Evolutionary conservation across 1,140 invertebrate species (phyloP).

Genomic region (Stegodyphus mimosarum): DNA sequence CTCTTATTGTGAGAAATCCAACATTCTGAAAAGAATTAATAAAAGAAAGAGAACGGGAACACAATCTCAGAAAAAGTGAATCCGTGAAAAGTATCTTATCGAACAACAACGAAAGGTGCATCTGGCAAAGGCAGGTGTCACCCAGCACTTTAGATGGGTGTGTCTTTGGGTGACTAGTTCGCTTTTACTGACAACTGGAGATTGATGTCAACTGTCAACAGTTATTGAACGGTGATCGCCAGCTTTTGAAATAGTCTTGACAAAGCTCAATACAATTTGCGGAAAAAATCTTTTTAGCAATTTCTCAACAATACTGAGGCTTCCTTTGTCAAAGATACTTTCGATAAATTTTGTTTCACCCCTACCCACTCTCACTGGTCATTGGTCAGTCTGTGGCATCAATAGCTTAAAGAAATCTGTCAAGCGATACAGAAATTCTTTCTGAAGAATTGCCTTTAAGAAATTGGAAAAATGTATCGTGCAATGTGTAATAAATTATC

Average conservation of each 20-base stretch:
- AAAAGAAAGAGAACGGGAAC: neutral
- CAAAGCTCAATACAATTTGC: neutral
- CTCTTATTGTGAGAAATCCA: too few species aligned
- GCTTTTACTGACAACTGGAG: neutral
- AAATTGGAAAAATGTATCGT: too few species aligned
- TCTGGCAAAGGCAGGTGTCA: conserved; percentile 22
- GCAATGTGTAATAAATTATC: too few species aligned
- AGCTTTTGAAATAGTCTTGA: neutral
- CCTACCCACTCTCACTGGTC: too few species aligned
- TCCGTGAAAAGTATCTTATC: neutral
- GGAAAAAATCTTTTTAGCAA: conserved; percentile 3
- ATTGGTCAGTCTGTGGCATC: too few species aligned
- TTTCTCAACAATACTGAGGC: too few species aligned
- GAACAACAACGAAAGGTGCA: neutral
- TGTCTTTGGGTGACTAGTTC: conserved; percentile 5
- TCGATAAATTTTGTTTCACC: too few species aligned
- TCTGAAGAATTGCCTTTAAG: too few species aligned
- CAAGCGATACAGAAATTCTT: too few species aligned
- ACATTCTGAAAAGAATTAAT: too few species aligned
- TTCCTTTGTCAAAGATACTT: too few species aligned
- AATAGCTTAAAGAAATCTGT: too few species aligned
- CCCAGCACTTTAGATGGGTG: conserved; percentile 8
- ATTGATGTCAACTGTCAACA: conserved; percentile 25
- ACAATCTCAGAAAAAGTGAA: neutral
- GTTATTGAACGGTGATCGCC: conserved; percentile 8